phyloP scores from a whole-genome alignment of 2,113 vertebrate species.

The Melanotaenia duboulayi region DNA sequence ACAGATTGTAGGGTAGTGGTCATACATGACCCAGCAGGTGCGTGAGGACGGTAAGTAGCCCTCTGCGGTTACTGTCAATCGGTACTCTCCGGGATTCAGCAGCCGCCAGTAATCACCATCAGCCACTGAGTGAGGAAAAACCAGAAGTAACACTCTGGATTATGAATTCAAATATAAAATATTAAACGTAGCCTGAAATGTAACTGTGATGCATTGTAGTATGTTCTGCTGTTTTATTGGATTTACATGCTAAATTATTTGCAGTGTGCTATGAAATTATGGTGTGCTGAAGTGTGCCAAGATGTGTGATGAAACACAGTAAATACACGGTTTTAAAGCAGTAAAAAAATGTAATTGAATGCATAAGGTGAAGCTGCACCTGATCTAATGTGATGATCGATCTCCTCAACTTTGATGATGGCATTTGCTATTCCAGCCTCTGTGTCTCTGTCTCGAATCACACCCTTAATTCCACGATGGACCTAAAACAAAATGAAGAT shows the following conservation, averaged over 20 bases:
- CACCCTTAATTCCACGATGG: constrained; percentile 92
- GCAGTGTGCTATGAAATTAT: too few species aligned
- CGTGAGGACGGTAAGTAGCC: constrained; percentile 86
- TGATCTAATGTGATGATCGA: constrained; percentile 90
- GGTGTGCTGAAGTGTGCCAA: too few species aligned
- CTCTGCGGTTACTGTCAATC: constrained; percentile 84
- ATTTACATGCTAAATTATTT: too few species aligned
- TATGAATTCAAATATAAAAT: too few species aligned
- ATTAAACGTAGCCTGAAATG: too few species aligned
- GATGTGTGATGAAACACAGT: too few species aligned
- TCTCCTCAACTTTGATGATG: constrained; percentile 88
- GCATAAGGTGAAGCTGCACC: constrained; percentile 73
- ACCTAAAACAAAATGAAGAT: constrained; percentile 73
- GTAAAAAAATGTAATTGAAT: too few species aligned
- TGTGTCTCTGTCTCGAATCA: constrained; percentile 89
- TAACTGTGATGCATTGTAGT: not conserved
- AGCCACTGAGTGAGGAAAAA: constrained; percentile 68
- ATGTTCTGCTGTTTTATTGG: not conserved
- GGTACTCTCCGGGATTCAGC: constrained; percentile 94
- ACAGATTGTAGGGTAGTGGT: constrained; percentile 91
- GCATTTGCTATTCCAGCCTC: constrained; percentile 88
- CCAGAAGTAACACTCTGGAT: not conserved
- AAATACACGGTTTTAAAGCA: too few species aligned
- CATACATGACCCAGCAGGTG: constrained; percentile 90
- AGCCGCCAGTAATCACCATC: constrained; percentile 93